Evolutionary conservation across 2,888 invertebrate genomes (phyloP).

Genomic region (Tanytarsus gracilentus): DNA sequence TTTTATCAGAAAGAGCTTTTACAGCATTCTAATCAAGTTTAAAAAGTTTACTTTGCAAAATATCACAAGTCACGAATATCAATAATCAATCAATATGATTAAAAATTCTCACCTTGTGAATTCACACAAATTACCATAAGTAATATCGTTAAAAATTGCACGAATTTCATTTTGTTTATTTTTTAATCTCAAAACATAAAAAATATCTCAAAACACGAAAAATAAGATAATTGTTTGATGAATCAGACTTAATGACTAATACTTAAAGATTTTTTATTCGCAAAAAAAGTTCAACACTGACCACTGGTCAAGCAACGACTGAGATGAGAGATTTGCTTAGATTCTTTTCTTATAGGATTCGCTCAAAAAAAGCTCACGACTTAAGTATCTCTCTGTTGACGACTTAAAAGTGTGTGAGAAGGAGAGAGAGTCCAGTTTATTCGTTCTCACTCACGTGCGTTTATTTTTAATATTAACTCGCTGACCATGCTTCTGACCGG

Average conservation of each 20-base stretch:
- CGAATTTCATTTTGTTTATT: background rate
- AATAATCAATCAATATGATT: too few relatives aligned
- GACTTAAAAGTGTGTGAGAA: too few relatives aligned
- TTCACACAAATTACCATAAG: background rate
- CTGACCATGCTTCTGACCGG: too few relatives aligned
- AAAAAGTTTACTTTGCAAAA: background rate
- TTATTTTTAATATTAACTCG: too few relatives aligned
- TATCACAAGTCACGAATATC: background rate
- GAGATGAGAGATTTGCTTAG: background rate
- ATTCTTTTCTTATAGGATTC: background rate
- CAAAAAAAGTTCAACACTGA: background rate
- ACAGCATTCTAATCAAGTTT: background rate
- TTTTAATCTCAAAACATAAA: background rate
- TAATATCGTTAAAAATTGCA: background rate
- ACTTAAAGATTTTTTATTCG: background rate
- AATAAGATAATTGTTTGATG: background rate
- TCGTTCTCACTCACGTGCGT: too few relatives aligned
- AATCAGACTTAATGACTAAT: background rate
- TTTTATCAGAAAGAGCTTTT: too few relatives aligned
- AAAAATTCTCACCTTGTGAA: constrained; percentile 23
- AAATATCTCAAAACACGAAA: background rate
- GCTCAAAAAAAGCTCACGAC: background rate
- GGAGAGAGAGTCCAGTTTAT: too few relatives aligned
- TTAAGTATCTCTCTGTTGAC: constrained; percentile 7
- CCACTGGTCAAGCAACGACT: constrained; percentile 9